Evolutionary conservation across 2,113 vertebrate species (phyloP).

Genomic region (Gavialis gangeticus): DNA sequence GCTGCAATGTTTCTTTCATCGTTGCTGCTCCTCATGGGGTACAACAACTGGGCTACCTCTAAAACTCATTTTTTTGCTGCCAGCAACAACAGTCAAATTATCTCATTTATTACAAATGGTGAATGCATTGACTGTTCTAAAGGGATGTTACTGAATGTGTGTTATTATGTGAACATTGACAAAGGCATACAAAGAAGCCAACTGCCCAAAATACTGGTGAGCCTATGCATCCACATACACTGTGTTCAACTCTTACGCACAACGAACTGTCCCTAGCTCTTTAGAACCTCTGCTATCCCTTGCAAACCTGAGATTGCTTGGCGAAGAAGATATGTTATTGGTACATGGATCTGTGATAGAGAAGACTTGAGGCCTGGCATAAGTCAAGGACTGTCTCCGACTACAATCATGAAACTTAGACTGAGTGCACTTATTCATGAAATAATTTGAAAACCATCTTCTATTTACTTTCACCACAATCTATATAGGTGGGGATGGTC

Average conservation of each 20-base stretch:
- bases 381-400: neutral
- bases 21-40: neutral
- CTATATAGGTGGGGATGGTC: neutral
- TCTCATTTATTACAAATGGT: constrained; percentile 47
- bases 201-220: neutral
- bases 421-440: constrained; percentile 30
- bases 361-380: fast-evolving
- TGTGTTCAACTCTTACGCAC: neutral
- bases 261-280: constrained; percentile 28
- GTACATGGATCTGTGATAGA: too few relatives aligned
- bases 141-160: constrained; percentile 44
- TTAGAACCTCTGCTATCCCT: constrained; percentile 10
- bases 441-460: constrained; percentile 21
- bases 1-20: constrained; percentile 35
- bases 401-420: constrained; percentile 16
- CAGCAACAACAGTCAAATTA: constrained; percentile 55
- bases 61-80: neutral
- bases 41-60: neutral
- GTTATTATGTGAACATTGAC: neutral
- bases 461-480: constrained; percentile 23
- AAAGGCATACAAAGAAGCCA: neutral
- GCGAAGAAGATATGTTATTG: neutral
- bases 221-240: fast-evolving
- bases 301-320: constrained; percentile 9
- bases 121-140: constrained; percentile 25